Evolutionary conservation across 2,797 vertebrate genomes (phyloP).

Genomic region (Premnoplex brunnescens): DNA sequence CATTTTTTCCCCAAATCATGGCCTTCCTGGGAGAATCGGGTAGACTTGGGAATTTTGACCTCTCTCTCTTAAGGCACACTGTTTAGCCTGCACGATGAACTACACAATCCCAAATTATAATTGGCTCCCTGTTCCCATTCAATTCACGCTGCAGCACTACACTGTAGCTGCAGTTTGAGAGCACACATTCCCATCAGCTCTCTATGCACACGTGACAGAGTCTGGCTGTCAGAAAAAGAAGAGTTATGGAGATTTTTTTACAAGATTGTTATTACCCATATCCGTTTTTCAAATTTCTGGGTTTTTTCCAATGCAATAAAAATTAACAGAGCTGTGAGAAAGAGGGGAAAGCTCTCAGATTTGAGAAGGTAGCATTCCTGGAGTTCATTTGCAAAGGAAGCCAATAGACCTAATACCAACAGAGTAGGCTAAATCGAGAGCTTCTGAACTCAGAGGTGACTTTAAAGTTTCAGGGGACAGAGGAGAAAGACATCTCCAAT

Average conservation of each 20-base stretch:
- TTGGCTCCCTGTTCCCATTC: neutral
- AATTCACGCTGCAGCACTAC: neutral
- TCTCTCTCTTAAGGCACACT: neutral
- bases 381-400: neutral
- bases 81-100: neutral
- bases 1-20: neutral
- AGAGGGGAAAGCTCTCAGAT: neutral
- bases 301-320: neutral
- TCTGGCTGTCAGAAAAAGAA: neutral
- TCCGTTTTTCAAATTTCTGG: neutral
- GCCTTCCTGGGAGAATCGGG: neutral
- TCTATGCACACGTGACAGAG: neutral
- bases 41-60: neutral
- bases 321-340: neutral
- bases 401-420: neutral
- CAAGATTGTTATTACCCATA: neutral
- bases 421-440: neutral
- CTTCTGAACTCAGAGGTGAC: neutral
- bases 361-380: neutral
- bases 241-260: neutral
- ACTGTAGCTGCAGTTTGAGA: neutral
- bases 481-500: neutral
- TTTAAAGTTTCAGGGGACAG: neutral
- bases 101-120: neutral
- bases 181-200: neutral